A percentile compares a stretch with the other conserved stretches of the same genome.
Evolutionary conservation across 2,888 invertebrate genomes (phyloP).

Genomic region (Periphyllus acericola): DNA sequence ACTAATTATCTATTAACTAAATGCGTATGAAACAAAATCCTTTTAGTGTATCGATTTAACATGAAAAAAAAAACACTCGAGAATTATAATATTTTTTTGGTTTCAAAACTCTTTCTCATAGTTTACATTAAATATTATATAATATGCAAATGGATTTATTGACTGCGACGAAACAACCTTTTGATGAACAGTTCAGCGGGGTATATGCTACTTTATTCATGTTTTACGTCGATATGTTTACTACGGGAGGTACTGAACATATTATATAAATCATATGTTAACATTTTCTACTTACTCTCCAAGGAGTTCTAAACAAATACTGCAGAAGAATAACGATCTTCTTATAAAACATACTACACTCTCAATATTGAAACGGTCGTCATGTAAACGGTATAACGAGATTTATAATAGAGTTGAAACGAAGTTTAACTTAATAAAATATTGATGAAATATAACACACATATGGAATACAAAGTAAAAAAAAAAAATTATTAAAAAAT

Average conservation of each 20-base stretch:
- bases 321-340: neutral
- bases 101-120: neutral
- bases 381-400: neutral
- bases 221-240: neutral
- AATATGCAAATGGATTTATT: conserved; percentile 35
- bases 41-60: neutral
- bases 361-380: neutral
- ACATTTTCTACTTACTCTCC: neutral
- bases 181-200: neutral
- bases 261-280: conserved; percentile 30
- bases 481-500: neutral
- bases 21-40: neutral
- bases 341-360: neutral
- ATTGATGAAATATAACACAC: neutral
- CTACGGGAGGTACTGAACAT: neutral
- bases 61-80: conserved; percentile 8
- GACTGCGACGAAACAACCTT: neutral
- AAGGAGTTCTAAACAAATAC: conserved; percentile 5
- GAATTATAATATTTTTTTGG: neutral
- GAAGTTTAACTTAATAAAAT: neutral
- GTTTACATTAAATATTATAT: conserved; percentile 3
- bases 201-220: conserved; percentile 4
- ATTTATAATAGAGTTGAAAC: neutral
- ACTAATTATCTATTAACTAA: conserved; percentile 13
- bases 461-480: no score